phyloP scores from a whole-genome alignment of 1,140 invertebrate species.

The Zaprionus kolodkinae region DNA sequence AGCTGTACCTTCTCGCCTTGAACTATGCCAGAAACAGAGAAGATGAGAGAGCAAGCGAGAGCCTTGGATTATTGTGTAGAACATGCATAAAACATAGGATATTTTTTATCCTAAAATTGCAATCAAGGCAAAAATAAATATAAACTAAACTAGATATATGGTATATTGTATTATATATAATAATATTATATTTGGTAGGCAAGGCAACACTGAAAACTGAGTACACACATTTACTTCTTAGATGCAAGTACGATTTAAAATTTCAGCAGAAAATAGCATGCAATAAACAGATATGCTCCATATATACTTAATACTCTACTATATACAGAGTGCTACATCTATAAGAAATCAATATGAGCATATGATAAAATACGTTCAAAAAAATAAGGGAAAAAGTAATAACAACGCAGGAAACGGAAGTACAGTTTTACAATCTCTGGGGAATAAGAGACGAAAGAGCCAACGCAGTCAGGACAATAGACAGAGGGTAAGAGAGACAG shows the following conservation, averaged over 20 bases:
- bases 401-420: conserved; percentile 29
- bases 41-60: neutral
- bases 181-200: neutral
- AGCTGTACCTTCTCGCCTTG: neutral
- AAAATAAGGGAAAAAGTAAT: conserved; percentile 22
- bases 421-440: conserved; percentile 14
- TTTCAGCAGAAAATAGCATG: conserved; percentile 44
- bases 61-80: conserved; percentile 19
- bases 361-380: conserved; percentile 11
- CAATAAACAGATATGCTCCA: conserved; percentile 16
- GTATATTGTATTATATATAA: neutral
- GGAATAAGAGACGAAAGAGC: conserved; percentile 1
- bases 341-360: conserved; percentile 50
- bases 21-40: neutral
- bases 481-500: neutral
- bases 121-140: conserved; percentile 2
- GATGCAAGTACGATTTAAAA: conserved; percentile 29
- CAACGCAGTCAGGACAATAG: conserved; percentile 4
- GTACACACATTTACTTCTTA: conserved; percentile 78
- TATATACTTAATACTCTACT: neutral
- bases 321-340: neutral
- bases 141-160: conserved; percentile 3
- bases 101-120: neutral
- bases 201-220: conserved; percentile 51
- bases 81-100: conserved; percentile 54